A percentile compares a stretch with the other conserved stretches of the same genome.
These are phyloP conservation scores for Orthosia gracilis DNA, from an alignment of 2,888 invertebrate genomes.

Conservation along the genomic window DNA sequence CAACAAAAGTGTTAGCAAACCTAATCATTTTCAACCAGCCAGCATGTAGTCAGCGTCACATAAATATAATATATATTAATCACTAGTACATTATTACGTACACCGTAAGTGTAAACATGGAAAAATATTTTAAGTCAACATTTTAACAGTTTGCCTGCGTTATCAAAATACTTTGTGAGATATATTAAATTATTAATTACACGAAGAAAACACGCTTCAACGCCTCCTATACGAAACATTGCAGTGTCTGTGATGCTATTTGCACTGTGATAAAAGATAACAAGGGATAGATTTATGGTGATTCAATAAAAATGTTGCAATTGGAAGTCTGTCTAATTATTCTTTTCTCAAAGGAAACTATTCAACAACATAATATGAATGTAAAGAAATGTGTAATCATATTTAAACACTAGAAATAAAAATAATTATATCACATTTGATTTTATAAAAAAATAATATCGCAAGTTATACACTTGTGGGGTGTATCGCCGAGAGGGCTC, in stretches of 20 bases:
- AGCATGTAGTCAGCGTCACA: slow-evolving; percentile 40
- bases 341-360: slow-evolving; percentile 33
- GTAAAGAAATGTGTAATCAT: slow-evolving; percentile 55
- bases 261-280: slow-evolving; percentile 17
- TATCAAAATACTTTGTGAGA: slow-evolving; percentile 51
- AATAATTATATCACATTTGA: slow-evolving; percentile 77
- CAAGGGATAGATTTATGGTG: slow-evolving; percentile 9
- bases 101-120: slow-evolving; percentile 49
- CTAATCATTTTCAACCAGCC: slow-evolving; percentile 34
- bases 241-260: slow-evolving; percentile 25
- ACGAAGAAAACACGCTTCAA: slow-evolving; percentile 28
- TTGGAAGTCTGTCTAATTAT: slow-evolving; percentile 38
- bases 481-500: slow-evolving; percentile 60
- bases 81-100: slow-evolving; percentile 46
- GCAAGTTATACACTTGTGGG: slow-evolving; percentile 48
- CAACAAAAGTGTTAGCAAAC: slow-evolving; percentile 23
- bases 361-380: slow-evolving; percentile 42
- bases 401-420: slow-evolving; percentile 71
- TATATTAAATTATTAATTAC: slow-evolving; percentile 37
- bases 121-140: slow-evolving; percentile 54
- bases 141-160: slow-evolving; percentile 41
- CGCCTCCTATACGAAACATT: slow-evolving; percentile 19
- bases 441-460: slow-evolving; percentile 69
- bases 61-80: slow-evolving; percentile 38
- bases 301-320: slow-evolving; percentile 28